Percentiles rank a stretch among this genome's conserved stretches.
phyloP scores from a whole-genome alignment of 2,113 vertebrate species.

The Mustela lutreola region DNA sequence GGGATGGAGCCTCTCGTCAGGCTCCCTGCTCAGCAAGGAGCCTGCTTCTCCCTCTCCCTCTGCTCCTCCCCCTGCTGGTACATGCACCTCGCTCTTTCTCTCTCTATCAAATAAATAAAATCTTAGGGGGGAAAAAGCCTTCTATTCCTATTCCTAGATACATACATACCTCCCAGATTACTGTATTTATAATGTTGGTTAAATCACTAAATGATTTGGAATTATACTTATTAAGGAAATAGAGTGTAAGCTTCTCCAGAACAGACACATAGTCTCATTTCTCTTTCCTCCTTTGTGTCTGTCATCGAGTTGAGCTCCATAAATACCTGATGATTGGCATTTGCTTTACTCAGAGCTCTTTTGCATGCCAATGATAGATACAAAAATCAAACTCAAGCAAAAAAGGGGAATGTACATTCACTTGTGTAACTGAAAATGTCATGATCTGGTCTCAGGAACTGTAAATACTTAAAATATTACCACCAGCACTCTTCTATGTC shows the following conservation, averaged over 20 bases:
- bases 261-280: background rate
- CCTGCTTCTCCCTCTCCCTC: no score
- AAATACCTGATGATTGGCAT: background rate
- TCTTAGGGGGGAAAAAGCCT: no score
- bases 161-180: background rate
- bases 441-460: background rate
- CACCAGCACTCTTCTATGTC: background rate
- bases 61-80: no score
- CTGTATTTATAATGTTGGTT: background rate
- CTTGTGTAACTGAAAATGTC: background rate
- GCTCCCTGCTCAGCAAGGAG: no score
- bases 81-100: no score
- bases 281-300: background rate
- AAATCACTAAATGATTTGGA: background rate
- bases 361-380: background rate
- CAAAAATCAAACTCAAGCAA: background rate
- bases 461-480: background rate
- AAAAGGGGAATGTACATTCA: background rate
- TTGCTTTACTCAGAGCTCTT: slow-evolving; percentile 37
- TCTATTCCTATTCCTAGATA: background rate
- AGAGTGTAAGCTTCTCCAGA: background rate
- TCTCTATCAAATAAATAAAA: no score
- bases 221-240: background rate
- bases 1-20: no score
- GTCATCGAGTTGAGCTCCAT: background rate